Evolutionary conservation across 30 jellyfish, hydroid and myxozoan genomes (phyloP).

Genomic region (Aurelia coerulea): DNA sequence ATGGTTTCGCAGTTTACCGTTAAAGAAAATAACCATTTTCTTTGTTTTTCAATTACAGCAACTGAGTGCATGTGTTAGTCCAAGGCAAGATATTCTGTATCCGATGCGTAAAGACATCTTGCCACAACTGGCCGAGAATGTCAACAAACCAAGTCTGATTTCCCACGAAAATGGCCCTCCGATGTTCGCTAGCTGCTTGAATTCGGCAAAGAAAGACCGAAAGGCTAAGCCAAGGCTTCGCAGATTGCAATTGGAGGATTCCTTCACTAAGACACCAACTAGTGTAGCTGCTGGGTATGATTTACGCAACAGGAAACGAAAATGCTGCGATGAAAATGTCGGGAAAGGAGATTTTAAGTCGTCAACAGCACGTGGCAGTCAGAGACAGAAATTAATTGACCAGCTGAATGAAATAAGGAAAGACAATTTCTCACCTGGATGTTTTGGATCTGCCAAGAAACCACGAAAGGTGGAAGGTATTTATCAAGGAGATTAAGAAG

Average conservation of each 20-base stretch:
- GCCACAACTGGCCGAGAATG: slow-evolving; percentile 60
- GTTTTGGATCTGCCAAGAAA: slow-evolving; percentile 11
- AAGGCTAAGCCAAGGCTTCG: slow-evolving; percentile 39
- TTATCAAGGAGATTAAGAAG: no score
- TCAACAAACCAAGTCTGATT: neutral
- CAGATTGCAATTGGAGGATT: slow-evolving; percentile 9
- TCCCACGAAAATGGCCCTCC: neutral
- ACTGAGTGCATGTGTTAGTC: slow-evolving; percentile 46
- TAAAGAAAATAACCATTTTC: neutral
- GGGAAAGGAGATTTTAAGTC: neutral
- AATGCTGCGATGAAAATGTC: neutral
- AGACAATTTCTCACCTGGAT: neutral
- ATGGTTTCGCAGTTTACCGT: neutral
- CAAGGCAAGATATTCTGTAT: slow-evolving; percentile 64
- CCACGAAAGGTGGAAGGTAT: neutral
- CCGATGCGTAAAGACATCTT: slow-evolving; percentile 74
- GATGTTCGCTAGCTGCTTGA: slow-evolving; percentile 21
- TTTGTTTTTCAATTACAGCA: slow-evolving; percentile 13
- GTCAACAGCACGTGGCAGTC: neutral
- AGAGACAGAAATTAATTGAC: neutral
- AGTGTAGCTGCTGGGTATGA: neutral
- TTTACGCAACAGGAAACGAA: neutral
- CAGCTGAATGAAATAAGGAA: neutral
- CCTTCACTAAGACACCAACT: neutral
- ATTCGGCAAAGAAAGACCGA: slow-evolving; percentile 33